Evolutionary conservation across 2,113 vertebrate species (phyloP), one percentile per base, ranked within the genome.

Genomic region (Cephalopholis sonnerati): DNA sequence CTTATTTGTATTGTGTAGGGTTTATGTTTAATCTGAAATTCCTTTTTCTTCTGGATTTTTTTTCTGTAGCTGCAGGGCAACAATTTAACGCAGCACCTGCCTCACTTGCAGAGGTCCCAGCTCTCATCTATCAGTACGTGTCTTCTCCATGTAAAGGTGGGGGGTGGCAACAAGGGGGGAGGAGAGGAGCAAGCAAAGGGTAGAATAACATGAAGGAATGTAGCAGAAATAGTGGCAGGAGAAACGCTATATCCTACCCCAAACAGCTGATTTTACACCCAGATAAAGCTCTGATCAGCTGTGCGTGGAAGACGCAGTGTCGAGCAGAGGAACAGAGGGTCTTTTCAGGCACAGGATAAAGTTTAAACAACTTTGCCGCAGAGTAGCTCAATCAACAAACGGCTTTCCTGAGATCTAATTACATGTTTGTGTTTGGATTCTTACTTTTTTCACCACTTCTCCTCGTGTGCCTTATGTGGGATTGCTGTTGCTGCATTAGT

Each of bases 11-110:
- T 95, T 93, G 93, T 94, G 90, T 93, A 77, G 88, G 87, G 81
- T 94, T 96, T 92, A 92, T 89, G 90, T 94, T 95, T 91, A 93
- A 97, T 97, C 93, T 95, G 92, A 97, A 97, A 97, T 96, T 95
- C 93, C 91, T 96, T 95, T 86, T 95, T 94, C 92, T 84, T 89
- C 75, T 78, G 58, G 71, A 63, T 88, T 83, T 93, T 83, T 66
- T 74, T 91, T 84, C 72, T 77, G 61, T 94, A 88, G 92, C 95
- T 92, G 69, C 86, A 90, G 94, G 95, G 94, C 92, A 92, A 90
- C 89, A 91, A 81, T 93, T 94, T 93, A 92, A 82, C 18, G 48
- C 87, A 94, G 92, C 95, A 95, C 94, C 95, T 95, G 92, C 93
- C 88, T 86, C 82, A 78, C 59, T 68, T 46, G 75, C 81, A 85